These are phyloP conservation scores for Nematolebias whitei DNA, from an alignment of 2,113 vertebrate genomes.

Conservation along the genomic window DNA sequence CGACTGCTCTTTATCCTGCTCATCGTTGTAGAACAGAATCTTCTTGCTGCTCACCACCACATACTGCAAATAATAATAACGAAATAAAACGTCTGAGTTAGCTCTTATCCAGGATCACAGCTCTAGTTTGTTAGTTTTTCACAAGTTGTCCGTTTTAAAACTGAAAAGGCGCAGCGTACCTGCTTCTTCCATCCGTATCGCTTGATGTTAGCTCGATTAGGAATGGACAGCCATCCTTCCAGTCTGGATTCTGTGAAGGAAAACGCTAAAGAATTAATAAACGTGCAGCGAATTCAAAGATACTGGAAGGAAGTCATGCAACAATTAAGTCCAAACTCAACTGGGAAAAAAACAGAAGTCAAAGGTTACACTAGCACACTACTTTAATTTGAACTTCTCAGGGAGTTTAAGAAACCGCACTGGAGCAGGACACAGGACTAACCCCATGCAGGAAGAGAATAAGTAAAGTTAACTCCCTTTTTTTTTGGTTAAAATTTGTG, in stretches of 20 bases:
- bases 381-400: conserved; percentile 13
- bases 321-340: conserved; percentile 59
- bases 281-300: not conserved
- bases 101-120: too few relatives aligned
- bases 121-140: too few relatives aligned
- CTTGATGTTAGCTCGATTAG: conserved; percentile 96
- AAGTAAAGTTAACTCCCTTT: conserved; percentile 13
- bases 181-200: conserved; percentile 98
- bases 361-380: conserved; percentile 15
- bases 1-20: conserved; percentile 96
- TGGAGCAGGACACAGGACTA: conserved; percentile 37
- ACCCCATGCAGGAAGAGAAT: conserved; percentile 44
- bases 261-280: not conserved
- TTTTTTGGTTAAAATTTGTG: not conserved
- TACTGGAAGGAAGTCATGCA: conserved; percentile 67
- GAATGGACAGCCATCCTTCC: conserved; percentile 98
- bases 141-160: too few relatives aligned
- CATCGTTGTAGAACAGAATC: conserved; percentile 98
- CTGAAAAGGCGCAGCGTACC: conserved; percentile 74
- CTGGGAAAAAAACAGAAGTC: conserved; percentile 21
- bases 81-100: too few relatives aligned
- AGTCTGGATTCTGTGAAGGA: conserved; percentile 89
- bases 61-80: conserved; percentile 83
- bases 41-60: conserved; percentile 99
- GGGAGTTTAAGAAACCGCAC: conserved; percentile 28